A percentile compares a stretch with the other conserved stretches of the same genome.
Conservation (phyloP, 2,113 vertebrate genomes). For the Actenoides hombroni region DNA sequence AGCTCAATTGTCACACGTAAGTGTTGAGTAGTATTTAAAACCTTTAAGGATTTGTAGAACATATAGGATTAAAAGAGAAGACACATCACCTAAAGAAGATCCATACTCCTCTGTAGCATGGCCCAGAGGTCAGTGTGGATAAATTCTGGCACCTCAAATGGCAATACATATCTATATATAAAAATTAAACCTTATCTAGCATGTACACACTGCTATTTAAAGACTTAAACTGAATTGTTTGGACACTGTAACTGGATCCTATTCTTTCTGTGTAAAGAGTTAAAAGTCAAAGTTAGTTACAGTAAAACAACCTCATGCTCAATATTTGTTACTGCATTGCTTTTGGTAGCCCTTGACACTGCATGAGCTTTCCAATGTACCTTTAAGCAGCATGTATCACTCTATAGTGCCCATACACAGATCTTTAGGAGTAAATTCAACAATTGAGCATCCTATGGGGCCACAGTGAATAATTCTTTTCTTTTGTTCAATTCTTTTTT, state of each 20-base stretch:
- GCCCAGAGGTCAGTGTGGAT: not conserved
- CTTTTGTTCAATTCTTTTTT: not conserved
- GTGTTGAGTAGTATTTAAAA: not conserved
- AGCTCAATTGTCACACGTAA: rapidly evolving
- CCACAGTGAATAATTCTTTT: not conserved
- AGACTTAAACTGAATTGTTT: not conserved
- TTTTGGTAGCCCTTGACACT: not conserved
- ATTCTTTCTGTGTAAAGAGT: not conserved
- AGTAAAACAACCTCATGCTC: not conserved
- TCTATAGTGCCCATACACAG: not conserved
- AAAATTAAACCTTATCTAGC: not conserved
- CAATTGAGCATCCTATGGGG: not conserved
- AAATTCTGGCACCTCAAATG: not conserved
- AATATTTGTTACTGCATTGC: not conserved
- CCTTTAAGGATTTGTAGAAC: not conserved
- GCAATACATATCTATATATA: not conserved
- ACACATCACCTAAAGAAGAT: not conserved
- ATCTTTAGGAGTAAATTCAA: not conserved
- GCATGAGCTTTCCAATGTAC: not conserved
- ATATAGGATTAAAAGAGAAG: not conserved
- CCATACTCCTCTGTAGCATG: not conserved
- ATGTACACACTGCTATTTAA: not conserved
- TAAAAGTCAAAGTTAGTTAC: not conserved
- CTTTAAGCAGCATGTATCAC: not conserved
- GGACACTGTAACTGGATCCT: not conserved